Evolutionary conservation across 2,113 vertebrate species (phyloP).

Genomic region (Spheniscus mendiculus): DNA sequence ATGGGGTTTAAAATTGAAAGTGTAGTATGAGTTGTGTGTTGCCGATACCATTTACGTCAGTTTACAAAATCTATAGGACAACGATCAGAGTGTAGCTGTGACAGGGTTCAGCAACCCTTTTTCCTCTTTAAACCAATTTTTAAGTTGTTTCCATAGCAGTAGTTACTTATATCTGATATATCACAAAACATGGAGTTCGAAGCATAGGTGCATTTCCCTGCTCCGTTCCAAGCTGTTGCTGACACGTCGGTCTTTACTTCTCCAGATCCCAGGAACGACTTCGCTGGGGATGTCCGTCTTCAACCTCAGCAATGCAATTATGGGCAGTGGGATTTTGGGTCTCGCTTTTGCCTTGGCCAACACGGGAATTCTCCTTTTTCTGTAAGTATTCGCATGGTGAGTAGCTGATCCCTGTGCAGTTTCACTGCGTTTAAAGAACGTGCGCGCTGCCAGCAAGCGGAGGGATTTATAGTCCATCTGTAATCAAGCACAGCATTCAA

Average conservation of each 20-base stretch:
- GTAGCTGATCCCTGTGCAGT: neutral
- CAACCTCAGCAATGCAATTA: conserved; percentile 84
- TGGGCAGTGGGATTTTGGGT: conserved; percentile 84
- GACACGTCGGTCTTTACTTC: neutral
- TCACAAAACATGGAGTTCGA: neutral
- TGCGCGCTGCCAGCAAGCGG: neutral
- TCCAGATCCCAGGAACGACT: conserved; percentile 78
- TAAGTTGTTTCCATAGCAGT: neutral
- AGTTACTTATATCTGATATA: neutral
- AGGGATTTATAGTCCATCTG: neutral
- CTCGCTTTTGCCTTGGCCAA: conserved; percentile 82
- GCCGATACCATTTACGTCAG: neutral
- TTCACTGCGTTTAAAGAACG: conserved; percentile 4
- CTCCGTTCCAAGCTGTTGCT: neutral
- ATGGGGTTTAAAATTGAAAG: neutral
- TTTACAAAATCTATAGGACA: neutral
- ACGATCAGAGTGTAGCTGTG: neutral
- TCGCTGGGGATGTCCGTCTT: conserved; percentile 81
- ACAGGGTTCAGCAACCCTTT: fast-evolving
- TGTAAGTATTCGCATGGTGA: conserved; percentile 70
- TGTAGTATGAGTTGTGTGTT: neutral
- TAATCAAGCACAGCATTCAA: neutral
- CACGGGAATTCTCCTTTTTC: conserved; percentile 81
- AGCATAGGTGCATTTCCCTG: neutral
- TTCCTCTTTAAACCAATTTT: neutral